phyloP scores from a whole-genome alignment of 2,797 vertebrate species.

The Limosa lapponica region DNA sequence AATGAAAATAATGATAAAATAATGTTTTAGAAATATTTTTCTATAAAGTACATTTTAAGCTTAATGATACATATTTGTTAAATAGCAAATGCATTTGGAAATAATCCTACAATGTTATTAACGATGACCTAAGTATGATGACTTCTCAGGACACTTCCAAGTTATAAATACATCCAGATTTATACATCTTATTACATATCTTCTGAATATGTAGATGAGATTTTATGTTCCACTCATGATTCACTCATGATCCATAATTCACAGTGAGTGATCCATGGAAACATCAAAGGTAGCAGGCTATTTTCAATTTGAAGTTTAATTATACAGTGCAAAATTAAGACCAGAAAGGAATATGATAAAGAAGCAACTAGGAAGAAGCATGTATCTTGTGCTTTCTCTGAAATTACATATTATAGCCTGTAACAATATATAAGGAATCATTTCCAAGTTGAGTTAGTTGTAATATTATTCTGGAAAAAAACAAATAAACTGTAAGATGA shows the following conservation, averaged over 20 bases:
- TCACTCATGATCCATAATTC: neutral
- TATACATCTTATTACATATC: neutral
- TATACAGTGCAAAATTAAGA: neutral
- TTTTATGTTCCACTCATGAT: neutral
- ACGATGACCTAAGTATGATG: neutral
- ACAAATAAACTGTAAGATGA: neutral
- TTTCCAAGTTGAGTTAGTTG: neutral
- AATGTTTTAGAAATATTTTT: neutral
- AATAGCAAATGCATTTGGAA: neutral
- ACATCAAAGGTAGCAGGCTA: neutral
- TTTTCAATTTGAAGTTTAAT: slow-evolving; percentile 31
- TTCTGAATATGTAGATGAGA: neutral
- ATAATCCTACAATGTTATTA: neutral
- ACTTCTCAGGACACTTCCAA: neutral
- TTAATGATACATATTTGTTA: neutral
- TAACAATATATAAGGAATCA: neutral
- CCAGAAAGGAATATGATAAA: neutral
- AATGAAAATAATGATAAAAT: neutral
- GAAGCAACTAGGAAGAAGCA: neutral
- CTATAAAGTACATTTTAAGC: neutral
- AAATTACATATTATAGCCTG: neutral
- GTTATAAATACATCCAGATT: neutral
- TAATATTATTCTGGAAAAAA: neutral
- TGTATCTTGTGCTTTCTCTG: neutral
- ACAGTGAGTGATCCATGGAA: neutral